Evolutionary conservation across 2,113 vertebrate species (phyloP).

Genomic region (Rhinolophus sinicus): DNA sequence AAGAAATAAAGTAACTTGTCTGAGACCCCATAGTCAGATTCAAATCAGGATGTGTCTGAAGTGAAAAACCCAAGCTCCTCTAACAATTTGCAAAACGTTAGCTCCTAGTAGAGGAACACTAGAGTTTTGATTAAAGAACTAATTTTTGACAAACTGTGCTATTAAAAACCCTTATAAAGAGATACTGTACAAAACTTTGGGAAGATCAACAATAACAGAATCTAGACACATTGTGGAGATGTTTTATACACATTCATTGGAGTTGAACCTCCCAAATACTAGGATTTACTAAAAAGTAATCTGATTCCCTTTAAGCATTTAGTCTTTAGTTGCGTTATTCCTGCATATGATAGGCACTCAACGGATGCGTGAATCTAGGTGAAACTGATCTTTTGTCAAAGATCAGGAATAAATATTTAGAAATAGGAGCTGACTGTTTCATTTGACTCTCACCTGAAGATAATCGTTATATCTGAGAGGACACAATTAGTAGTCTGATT

Average conservation of each 20-base stretch:
- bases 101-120: not conserved
- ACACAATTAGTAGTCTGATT: not conserved
- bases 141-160: not conserved
- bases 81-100: conserved; percentile 19
- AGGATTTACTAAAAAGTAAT: conserved; percentile 42
- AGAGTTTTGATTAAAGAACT: not conserved
- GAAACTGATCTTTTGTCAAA: conserved; percentile 45
- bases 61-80: not conserved
- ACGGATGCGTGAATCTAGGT: conserved; percentile 41
- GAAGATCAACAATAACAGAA: not conserved
- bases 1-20: not conserved
- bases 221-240: not conserved
- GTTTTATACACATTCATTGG: not conserved
- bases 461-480: conserved; percentile 2
- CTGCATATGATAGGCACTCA: not conserved
- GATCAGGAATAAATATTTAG: conserved; percentile 55
- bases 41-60: not conserved
- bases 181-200: not conserved
- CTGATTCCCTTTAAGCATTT: conserved; percentile 46
- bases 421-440: not conserved
- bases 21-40: not conserved
- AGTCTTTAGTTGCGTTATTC: conserved; percentile 33
- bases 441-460: not conserved
- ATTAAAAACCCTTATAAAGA: not conserved
- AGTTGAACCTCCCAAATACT: not conserved